phyloP scores from a whole-genome alignment of 1,140 invertebrate species.

The Brevipalpus yothersi region DNA sequence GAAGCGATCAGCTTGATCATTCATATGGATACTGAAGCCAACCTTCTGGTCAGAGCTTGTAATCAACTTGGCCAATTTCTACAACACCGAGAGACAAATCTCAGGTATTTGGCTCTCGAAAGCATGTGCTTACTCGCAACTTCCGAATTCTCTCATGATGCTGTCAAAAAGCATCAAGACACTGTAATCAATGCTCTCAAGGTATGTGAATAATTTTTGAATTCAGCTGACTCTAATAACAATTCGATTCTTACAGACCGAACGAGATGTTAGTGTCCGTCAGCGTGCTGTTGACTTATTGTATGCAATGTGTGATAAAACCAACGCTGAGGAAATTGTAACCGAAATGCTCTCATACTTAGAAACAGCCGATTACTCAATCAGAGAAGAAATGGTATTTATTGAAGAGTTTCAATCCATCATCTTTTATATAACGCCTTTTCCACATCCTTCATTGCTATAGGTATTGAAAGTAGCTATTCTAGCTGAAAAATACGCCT shows the following conservation, averaged over 20 bases:
- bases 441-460: neutral
- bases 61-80: conserved; percentile 97
- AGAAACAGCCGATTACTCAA: conserved; percentile 98
- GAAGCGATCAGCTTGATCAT: conserved; percentile 99
- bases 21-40: conserved; percentile 88
- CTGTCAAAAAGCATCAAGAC: conserved; percentile 99
- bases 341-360: conserved; percentile 98
- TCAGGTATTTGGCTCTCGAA: conserved; percentile 90
- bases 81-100: conserved; percentile 92
- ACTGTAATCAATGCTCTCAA: conserved; percentile 97
- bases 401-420: neutral
- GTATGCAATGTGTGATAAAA: conserved; percentile 99
- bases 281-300: conserved; percentile 96
- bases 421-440: neutral
- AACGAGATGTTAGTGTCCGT: conserved; percentile 92
- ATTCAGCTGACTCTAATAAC: neutral
- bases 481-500: conserved; percentile 96
- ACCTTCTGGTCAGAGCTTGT: conserved; percentile 85
- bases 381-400: conserved; percentile 90
- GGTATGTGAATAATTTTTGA: conserved; percentile 20
- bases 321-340: conserved; percentile 97
- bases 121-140: conserved; percentile 98
- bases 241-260: conserved; percentile 35
- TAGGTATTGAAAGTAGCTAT: conserved; percentile 86
- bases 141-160: conserved; percentile 97